A percentile compares a stretch with the other conserved stretches of the same genome.
These are phyloP conservation scores for Gymnoscopelus braueri DNA, from an alignment of 2,797 vertebrate genomes.

Conservation along the genomic window DNA sequence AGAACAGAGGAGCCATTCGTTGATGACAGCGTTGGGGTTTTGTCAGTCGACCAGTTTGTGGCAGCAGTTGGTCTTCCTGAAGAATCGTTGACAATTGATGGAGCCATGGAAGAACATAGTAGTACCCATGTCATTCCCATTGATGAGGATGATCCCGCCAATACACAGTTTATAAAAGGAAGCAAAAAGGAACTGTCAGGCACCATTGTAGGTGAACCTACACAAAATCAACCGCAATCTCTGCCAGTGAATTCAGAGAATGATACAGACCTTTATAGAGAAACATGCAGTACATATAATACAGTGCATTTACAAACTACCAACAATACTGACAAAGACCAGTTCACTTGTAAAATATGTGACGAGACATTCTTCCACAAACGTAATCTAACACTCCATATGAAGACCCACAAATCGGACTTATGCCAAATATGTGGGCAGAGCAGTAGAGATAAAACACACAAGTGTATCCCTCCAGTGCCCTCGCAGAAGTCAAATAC, in stretches of 20 bases:
- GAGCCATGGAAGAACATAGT: conserved; percentile 50
- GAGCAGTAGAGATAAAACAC: conserved; percentile 53
- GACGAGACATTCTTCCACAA: conserved; percentile 66
- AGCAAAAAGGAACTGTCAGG: conserved; percentile 33
- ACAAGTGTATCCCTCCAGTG: conserved; percentile 48
- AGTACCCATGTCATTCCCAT: conserved; percentile 60
- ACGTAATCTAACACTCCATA: conserved; percentile 69
- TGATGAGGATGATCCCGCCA: conserved; percentile 47
- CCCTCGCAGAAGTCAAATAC: conserved; percentile 24
- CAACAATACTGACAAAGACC: conserved; percentile 21
- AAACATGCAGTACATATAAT: conserved; percentile 31
- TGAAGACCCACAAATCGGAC: conserved; percentile 71
- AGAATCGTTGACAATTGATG: conserved; percentile 31
- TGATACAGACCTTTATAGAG: conserved; percentile 14
- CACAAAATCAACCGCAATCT: conserved; percentile 28
- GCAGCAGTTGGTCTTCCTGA: conserved; percentile 29
- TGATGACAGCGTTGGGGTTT: conserved; percentile 31
- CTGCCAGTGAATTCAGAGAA: conserved; percentile 21
- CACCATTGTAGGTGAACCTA: background rate
- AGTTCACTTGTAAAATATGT: conserved; percentile 65
- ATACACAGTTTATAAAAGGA: conserved; percentile 58
- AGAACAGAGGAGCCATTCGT: conserved; percentile 33
- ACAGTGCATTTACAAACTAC: conserved; percentile 15
- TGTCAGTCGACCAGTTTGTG: conserved; percentile 26
- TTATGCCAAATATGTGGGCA: conserved; percentile 70